Evolutionary conservation across 1,140 invertebrate genomes (phyloP), one percentile per base, ranked within the genome.

Genomic region (Pseudomyrmex sp.): DNA sequence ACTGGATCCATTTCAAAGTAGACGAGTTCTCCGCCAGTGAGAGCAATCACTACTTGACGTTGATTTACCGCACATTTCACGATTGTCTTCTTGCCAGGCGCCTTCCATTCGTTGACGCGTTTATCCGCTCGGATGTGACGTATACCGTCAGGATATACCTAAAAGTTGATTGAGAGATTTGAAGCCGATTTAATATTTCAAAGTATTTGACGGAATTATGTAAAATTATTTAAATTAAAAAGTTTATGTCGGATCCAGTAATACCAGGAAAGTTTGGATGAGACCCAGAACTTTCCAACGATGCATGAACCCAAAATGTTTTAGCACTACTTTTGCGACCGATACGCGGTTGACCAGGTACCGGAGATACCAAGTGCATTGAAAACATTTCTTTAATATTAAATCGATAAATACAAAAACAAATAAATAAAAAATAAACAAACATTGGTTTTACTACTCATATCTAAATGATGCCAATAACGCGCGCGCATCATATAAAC

Each of bases 1-100:
- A 99, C 98, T 85, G 98, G 97, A 94, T 99, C 99, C 98, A 99
- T 99, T 96, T 99, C 99, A 94, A 99, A 99, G 95, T 99, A 99
- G 18, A 99, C 98, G 23, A 99, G 95, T 95, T 99, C 99, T 65
- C 99, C 98, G 0, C 99, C 99, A 52, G 98, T 98, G 5, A 99
- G 94, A 0, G 99, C 99, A 86, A 99, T 99, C 0, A 99, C 99
- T 26, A 99, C 98, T 95, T 99, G 99, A 80, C 99, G 95, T 92
- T 99, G 98, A 95, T 99, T 99, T 0, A 99, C 98, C 1, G 99
- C 99, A 95, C 99, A 99, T 93, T 99, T 98, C 0, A 99, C 97
- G 84, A 99, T 99, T 0, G 97, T 98, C 90, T 99, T 99, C 93
- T 99, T 99, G 5, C 98, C 98, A 0, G 99, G 99, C 0, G 98